phyloP scores from a whole-genome alignment of 2,113 vertebrate species.

The Origma solitaria region DNA sequence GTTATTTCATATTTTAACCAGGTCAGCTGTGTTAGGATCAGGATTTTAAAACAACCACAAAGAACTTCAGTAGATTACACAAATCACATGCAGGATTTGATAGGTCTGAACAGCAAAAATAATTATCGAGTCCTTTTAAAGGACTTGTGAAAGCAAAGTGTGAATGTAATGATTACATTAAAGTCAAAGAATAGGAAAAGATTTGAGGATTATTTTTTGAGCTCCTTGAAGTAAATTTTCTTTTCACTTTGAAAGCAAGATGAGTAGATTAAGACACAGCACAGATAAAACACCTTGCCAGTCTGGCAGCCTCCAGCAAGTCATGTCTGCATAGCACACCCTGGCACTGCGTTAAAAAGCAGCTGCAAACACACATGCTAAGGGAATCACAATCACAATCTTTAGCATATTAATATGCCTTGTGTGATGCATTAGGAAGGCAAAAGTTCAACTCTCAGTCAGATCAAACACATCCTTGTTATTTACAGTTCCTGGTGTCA shows the following conservation, averaged over 20 bases:
- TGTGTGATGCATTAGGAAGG: background rate
- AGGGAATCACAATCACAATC: background rate
- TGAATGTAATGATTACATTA: background rate
- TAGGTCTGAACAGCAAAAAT: background rate
- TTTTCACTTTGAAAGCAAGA: background rate
- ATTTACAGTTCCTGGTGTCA: background rate
- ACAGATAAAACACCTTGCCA: background rate
- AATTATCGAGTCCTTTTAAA: background rate
- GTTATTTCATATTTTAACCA: constrained; percentile 45
- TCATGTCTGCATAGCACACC: background rate
- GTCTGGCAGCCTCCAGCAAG: background rate
- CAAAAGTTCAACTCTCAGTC: constrained; percentile 51
- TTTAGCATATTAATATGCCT: background rate
- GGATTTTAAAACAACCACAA: constrained; percentile 28
- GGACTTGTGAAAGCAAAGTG: background rate
- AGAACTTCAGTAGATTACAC: constrained; percentile 21
- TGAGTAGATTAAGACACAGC: background rate
- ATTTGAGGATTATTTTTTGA: background rate
- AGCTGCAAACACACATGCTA: background rate
- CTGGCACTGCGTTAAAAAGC: background rate
- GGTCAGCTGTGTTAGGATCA: background rate
- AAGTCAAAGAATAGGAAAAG: background rate
- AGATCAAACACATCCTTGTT: constrained; percentile 2
- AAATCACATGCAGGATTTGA: constrained; percentile 10
- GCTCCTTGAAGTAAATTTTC: constrained; percentile 13